phyloP scores from a whole-genome alignment of 2,797 vertebrate genomes.

The Echiichthys vipera region DNA sequence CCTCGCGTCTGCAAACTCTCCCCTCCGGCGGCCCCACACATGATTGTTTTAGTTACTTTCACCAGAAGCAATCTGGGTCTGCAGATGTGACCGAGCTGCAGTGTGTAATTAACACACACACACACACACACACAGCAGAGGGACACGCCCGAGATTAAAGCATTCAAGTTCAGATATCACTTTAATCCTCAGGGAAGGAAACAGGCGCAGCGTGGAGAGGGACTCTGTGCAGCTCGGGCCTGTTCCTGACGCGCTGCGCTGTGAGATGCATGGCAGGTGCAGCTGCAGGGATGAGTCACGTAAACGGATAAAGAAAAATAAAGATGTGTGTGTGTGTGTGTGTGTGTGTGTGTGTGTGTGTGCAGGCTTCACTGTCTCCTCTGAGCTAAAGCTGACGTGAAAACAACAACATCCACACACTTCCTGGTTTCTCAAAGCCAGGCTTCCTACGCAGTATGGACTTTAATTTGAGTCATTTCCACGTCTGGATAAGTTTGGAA shows the following conservation, averaged over 20 bases:
- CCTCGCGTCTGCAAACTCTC: neutral
- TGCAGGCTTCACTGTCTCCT: neutral
- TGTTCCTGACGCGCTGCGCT: conserved; percentile 3
- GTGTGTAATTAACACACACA: conserved; percentile 34
- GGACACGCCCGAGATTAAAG: conserved; percentile 54
- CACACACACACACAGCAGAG: neutral
- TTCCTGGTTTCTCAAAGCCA: too few species aligned
- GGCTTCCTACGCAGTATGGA: too few species aligned
- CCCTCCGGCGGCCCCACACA: neutral
- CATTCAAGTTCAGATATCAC: conserved; percentile 31
- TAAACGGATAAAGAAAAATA: too few species aligned
- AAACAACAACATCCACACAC: neutral
- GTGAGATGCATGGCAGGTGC: neutral
- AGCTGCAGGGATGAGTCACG: neutral
- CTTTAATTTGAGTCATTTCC: too few species aligned
- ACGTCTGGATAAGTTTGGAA: too few species aligned
- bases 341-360: too few species aligned
- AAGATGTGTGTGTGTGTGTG: neutral
- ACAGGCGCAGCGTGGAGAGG: neutral
- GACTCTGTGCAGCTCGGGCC: too few species aligned
- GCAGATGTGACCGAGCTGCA: conserved; percentile 21
- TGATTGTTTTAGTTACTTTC: conserved; percentile 20
- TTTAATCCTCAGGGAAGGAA: conserved; percentile 62
- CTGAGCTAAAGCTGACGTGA: neutral
- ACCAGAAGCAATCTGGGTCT: conserved; percentile 29